phyloP scores from a whole-genome alignment of 2,797 vertebrate genomes.

The Scarus forsteni region DNA sequence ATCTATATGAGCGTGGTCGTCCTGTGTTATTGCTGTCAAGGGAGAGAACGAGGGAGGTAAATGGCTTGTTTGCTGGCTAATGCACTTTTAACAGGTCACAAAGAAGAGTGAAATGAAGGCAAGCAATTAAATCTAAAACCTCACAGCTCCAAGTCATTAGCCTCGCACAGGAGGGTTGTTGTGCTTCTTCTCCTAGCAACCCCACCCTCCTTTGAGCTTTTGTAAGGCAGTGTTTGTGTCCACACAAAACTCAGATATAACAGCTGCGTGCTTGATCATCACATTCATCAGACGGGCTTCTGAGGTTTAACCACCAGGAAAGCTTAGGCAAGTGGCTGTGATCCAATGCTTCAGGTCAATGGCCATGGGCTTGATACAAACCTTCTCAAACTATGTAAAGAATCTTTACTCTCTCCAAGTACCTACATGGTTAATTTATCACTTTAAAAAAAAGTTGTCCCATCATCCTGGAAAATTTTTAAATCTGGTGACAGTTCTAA shows the following conservation, averaged over 20 bases:
- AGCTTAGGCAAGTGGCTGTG: no score
- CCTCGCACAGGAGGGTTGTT: slow-evolving; percentile 26
- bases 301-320: no score
- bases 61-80: slow-evolving; percentile 51
- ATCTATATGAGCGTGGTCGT: slow-evolving; percentile 31
- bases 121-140: slow-evolving; percentile 44
- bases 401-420: no score
- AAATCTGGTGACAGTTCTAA: no score
- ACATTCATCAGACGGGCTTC: slow-evolving; percentile 42
- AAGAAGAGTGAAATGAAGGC: slow-evolving; percentile 37
- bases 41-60: slow-evolving; percentile 22
- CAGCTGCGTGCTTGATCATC: slow-evolving; percentile 60
- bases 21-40: slow-evolving; percentile 37
- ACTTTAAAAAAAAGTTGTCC: no score
- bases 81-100: slow-evolving; percentile 53
- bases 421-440: no score
- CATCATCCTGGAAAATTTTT: no score
- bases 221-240: slow-evolving; percentile 28
- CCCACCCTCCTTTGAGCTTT: slow-evolving; percentile 29
- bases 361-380: no score
- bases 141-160: slow-evolving; percentile 50
- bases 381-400: no score
- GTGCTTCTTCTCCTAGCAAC: slow-evolving; percentile 46
- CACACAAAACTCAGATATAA: slow-evolving; percentile 22
- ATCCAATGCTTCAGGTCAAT: no score